A percentile compares a stretch with the other conserved stretches of the same genome.
phyloP scores from a whole-genome alignment of 2,888 invertebrate species.

The Omphaloscelis lunosa region DNA sequence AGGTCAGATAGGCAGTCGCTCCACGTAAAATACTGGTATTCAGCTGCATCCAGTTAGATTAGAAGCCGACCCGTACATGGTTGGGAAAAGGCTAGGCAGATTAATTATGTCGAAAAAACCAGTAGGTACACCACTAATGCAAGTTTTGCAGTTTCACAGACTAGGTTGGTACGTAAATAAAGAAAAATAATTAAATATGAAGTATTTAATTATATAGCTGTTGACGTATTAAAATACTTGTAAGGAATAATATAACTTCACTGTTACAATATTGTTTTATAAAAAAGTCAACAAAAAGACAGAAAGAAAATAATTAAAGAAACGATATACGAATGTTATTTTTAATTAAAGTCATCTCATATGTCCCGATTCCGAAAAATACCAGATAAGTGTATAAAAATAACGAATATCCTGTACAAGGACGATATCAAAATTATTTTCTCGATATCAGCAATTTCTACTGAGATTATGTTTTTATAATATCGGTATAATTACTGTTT shows the following conservation, averaged over 20 bases:
- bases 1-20: too few relatives aligned
- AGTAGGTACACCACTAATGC: not conserved
- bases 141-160: not conserved
- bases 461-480: constrained; percentile 28
- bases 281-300: not conserved
- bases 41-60: too few relatives aligned
- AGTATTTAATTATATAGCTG: not conserved
- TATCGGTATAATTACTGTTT: constrained; percentile 19
- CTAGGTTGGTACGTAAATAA: not conserved
- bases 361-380: not conserved
- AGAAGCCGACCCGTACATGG: too few relatives aligned
- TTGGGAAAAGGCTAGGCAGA: too few relatives aligned
- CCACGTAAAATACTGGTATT: too few relatives aligned
- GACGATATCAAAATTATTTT: constrained; percentile 11
- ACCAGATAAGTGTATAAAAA: constrained; percentile 3
- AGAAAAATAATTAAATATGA: not conserved
- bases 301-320: not conserved
- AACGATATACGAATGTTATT: not conserved
- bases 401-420: not conserved
- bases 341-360: constrained; percentile 21
- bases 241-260: not conserved
- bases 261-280: not conserved
- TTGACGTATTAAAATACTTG: not conserved
- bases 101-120: not conserved
- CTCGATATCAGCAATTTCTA: not conserved